Conservation (phyloP, 2,797 vertebrate genomes). For the Sebastes umbrosus region DNA sequence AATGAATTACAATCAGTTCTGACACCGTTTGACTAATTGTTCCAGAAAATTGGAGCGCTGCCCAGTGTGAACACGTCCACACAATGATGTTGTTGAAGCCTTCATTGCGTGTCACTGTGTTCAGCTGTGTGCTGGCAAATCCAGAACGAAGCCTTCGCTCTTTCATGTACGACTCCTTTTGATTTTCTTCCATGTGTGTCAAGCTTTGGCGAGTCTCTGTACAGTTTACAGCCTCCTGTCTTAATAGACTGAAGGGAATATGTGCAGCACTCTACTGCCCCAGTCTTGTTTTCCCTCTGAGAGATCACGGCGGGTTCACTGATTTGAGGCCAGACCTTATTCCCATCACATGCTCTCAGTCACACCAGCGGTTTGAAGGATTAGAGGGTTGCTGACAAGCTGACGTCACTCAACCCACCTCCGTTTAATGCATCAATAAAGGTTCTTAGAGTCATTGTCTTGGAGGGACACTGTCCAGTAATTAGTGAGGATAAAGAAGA, state of each 20-base stretch:
- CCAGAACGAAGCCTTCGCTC: no score
- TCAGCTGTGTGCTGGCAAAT: neutral
- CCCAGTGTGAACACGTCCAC: neutral
- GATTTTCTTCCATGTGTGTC: neutral
- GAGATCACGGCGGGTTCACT: constrained; percentile 24
- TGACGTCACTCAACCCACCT: constrained; percentile 10
- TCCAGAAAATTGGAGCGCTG: neutral
- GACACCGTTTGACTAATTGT: neutral
- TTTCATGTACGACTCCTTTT: neutral
- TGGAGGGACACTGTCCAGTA: constrained; percentile 15
- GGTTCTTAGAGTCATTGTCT: constrained; percentile 17
- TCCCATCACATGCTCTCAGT: constrained; percentile 43
- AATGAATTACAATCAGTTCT: neutral
- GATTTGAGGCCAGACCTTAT: constrained; percentile 9
- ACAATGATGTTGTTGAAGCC: neutral
- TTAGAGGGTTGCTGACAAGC: constrained; percentile 32
- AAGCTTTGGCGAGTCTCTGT: neutral
- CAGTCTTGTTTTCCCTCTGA: constrained; percentile 2
- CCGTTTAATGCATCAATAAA: constrained; percentile 25
- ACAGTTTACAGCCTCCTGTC: neutral
- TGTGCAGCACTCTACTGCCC: neutral
- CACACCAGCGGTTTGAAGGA: constrained; percentile 28
- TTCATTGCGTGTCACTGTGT: neutral
- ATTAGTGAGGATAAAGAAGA: constrained; percentile 40
- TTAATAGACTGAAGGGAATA: constrained; percentile 1